Conservation (phyloP, 2,797 vertebrate genomes). For the Geotrypetes seraphini region DNA sequence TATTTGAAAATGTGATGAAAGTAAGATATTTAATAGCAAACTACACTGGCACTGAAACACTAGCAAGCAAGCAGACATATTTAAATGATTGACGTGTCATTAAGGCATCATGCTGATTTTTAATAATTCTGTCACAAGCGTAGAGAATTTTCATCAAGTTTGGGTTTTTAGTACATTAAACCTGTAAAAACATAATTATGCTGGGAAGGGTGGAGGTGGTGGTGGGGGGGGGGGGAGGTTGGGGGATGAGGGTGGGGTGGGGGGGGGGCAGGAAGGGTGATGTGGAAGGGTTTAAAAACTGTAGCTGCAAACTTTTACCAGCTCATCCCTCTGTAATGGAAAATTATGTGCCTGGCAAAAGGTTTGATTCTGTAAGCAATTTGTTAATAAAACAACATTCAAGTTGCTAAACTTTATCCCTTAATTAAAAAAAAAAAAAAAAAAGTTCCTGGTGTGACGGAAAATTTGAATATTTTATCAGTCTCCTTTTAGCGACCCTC, state of each 20-base stretch:
- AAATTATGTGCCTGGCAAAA: background rate
- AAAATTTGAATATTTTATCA: slow-evolving; percentile 65
- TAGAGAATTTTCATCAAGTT: slow-evolving; percentile 9
- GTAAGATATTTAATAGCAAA: slow-evolving; percentile 6
- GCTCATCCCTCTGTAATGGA: no score
- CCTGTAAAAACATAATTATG: slow-evolving; percentile 9
- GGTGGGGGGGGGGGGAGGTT: rapidly evolving
- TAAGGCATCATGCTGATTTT: slow-evolving; percentile 28
- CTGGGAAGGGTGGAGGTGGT: no score
- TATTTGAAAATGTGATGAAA: background rate
- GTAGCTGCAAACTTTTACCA: no score
- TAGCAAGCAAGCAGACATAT: slow-evolving; percentile 24
- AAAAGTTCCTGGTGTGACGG: slow-evolving; percentile 53
- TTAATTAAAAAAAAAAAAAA: slow-evolving; percentile 25
- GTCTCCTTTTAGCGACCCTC: slow-evolving; percentile 72
- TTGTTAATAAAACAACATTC: slow-evolving; percentile 35
- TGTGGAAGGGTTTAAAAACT: background rate
- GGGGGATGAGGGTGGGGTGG: no score
- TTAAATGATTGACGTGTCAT: slow-evolving; percentile 29
- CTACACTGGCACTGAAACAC: slow-evolving; percentile 24
- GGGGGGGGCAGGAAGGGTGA: background rate
- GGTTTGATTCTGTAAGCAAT: slow-evolving; percentile 11
- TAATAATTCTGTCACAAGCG: slow-evolving; percentile 21
- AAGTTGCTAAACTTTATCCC: slow-evolving; percentile 52
- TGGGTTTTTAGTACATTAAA: slow-evolving; percentile 2